Percentiles rank a stretch among this genome's conserved stretches.
Conservation (phyloP, 1,140 invertebrate genomes). For the Periplaneta americana region DNA sequence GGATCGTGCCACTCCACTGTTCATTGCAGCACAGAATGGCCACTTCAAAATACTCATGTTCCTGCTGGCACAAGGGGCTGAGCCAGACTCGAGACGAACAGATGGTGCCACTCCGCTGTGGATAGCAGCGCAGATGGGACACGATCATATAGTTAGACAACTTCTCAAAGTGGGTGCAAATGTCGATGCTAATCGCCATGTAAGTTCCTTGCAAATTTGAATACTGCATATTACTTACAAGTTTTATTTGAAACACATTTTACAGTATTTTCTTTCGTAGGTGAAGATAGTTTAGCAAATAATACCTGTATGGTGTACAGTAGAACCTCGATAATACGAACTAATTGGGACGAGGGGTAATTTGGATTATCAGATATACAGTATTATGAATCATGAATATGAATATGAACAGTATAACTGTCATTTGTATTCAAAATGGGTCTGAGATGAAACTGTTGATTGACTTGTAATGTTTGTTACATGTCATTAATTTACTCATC, state of each 20-base stretch:
- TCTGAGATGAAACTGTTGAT: not conserved
- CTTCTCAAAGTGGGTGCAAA: slow-evolving; percentile 70
- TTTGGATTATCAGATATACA: no score
- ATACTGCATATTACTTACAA: not conserved
- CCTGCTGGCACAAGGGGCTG: slow-evolving; percentile 62
- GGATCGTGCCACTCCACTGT: slow-evolving; percentile 83
- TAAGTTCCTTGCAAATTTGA: slow-evolving; percentile 35
- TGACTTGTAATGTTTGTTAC: not conserved
- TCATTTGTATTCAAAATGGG: no score
- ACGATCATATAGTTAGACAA: slow-evolving; percentile 71
- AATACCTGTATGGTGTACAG: no score
- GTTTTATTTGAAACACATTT: not conserved
- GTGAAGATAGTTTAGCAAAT: no score
- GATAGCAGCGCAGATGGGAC: slow-evolving; percentile 92
- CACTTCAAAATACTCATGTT: slow-evolving; percentile 68
- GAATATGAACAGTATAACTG: no score
- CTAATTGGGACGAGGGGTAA: no score
- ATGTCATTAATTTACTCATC: no score
- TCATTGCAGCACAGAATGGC: slow-evolving; percentile 87
- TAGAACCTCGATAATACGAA: no score
- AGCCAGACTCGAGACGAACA: slow-evolving; percentile 59
- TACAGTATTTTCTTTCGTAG: not conserved
- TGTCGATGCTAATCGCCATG: slow-evolving; percentile 75
- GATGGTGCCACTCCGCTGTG: slow-evolving; percentile 87
- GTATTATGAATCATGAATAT: no score